Base-by-base conservation (phyloP, 2,113 vertebrate species). In the Pogona vitticeps region DNA sequence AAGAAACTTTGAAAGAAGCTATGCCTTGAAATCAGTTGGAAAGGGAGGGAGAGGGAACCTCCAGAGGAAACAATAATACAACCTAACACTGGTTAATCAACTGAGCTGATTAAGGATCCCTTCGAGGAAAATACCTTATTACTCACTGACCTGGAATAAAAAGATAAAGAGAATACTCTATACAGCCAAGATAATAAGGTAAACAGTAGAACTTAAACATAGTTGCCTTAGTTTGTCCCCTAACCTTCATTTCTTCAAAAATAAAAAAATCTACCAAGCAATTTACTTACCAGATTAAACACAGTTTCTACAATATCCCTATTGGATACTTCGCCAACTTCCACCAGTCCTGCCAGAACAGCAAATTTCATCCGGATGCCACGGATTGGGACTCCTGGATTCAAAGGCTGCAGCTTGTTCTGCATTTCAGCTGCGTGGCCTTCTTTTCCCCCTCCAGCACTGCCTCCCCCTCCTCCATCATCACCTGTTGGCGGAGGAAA, bases 341-440 rank as follows among this genome's bases (percentile, higher is more conserved):
- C 98, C 91, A 99, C 95, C 93, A 99, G 94, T 1, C 98, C 98
- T 0, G 96, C 95, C 65, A 99, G 96, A 90, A 99, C 99, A 0
- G 97, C 99, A 58, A 99, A 99, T 94, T 99, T 99, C 98, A 99
- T 99, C 87, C 92, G 88, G 92, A 99, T 99, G 3, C 99, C 98
- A 94, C 98, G 95, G 90, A 99, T 98, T 28, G 98, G 98, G 76
- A 99, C 94, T 17, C 94, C 96, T 0, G 98, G 98, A 84, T 96
- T 96, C 92, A 98, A 91, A n/a, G 97, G 94, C 86, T 93, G 95
- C 91, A 92, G 68, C 6, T 89, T 84, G 0, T 86, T 87, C 87
- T 84, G 93, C 77, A 83, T 93, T 23, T 90, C 82, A 0, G 88
- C 82, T 67, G 86, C 77, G 20, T 38, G 94, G 90, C 90, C 95